Base-by-base conservation (phyloP, 1,140 invertebrate species). In the Aethina tumida region DNA sequence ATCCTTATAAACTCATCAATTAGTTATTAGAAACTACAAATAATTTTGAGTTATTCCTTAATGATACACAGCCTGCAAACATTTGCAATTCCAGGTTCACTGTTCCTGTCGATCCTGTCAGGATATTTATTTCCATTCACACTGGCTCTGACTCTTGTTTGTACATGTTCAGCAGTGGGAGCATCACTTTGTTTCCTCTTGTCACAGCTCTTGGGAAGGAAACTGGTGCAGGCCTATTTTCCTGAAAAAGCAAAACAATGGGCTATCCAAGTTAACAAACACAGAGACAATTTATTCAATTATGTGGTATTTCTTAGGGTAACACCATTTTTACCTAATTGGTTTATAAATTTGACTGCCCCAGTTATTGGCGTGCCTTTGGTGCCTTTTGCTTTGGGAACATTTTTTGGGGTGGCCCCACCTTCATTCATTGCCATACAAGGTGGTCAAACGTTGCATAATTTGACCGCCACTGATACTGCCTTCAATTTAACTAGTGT, bases 331-430 rank as follows among this genome's bases (percentile, higher is more conserved):
- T 66, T 99, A 37, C 97, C 97, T 4, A 99, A 99, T 66, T 99
- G 97, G 97, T 98, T 99, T 65, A 99, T 99, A 49, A 99, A 99
- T 68, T 75, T 99, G 47, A 80, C 87, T 3, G 89, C 95, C 43
- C 97, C 97, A 17, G 83, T 99, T 9, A 85, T 99, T 42, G 91
- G 92, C 53, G 94, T 99, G 14, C 92, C 94, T 12, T 61, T 98
- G 25, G 45, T 74, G 33, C 89, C 91, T 25, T 99, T 99, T 67
- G 90, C 88, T 40, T 50, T 95, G 26, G 97, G 96, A 38, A 99
- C 97, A 43, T 79, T 83, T 69, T 67, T 78, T 73, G 94, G 96
- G 52, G 96, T 99, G 2, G 94, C 91, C 2, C 94, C 96, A 29
- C 96, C 96, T 19, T 97, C 94, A 3, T 91, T 99, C 63, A 78